Evolutionary conservation across 1,140 invertebrate genomes (phyloP).

Genomic region (Anastrepha ludens): DNA sequence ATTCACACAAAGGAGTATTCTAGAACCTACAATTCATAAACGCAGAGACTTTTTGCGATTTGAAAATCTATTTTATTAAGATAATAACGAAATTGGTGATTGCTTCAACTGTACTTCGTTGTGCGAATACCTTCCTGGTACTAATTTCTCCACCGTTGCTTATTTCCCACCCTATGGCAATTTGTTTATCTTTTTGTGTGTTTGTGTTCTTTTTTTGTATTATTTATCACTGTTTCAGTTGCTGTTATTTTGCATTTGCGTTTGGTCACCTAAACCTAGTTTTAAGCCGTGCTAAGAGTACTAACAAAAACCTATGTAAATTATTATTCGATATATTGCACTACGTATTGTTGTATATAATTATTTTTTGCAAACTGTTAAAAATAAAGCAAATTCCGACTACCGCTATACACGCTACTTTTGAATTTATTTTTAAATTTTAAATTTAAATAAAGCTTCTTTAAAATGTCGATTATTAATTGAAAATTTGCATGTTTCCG

Average conservation of each 20-base stretch:
- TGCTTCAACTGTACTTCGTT: neutral
- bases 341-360: neutral
- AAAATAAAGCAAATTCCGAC: conserved; percentile 24
- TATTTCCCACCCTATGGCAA: neutral
- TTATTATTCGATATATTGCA: neutral
- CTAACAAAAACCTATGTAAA: conserved; percentile 36
- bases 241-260: neutral
- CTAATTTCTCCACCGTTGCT: neutral
- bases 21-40: neutral
- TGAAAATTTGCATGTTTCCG: too few relatives aligned
- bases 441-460: neutral
- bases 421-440: conserved; percentile 22
- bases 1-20: conserved; percentile 9
- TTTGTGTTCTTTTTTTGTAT: neutral
- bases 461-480: too few relatives aligned
- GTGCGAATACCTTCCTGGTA: neutral
- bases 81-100: neutral
- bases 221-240: neutral
- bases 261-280: conserved; percentile 19
- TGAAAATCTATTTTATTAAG: neutral
- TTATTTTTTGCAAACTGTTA: neutral
- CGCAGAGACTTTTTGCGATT: neutral
- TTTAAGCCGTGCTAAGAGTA: conserved; percentile 4
- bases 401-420: neutral
- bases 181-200: neutral